Percentiles rank a stretch among this genome's conserved stretches.
phyloP scores from a whole-genome alignment of 53 echinoderm and acorn worm genomes.

The Temnopleurus reevesii region DNA sequence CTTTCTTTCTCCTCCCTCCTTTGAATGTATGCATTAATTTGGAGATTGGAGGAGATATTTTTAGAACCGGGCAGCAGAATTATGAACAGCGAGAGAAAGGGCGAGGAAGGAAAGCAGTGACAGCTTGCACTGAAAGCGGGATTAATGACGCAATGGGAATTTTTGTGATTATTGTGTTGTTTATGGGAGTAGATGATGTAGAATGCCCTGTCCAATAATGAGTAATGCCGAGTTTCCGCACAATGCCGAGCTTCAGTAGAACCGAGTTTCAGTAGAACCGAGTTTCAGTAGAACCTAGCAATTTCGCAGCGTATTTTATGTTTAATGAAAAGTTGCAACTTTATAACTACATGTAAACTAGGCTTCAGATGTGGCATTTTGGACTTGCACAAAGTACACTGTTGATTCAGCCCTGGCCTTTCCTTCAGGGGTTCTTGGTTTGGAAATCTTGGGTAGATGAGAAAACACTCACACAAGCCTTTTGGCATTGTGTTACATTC shows the following conservation, averaged over 20 bases:
- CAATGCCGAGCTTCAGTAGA: too few species aligned
- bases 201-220: too few species aligned
- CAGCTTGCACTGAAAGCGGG: background rate
- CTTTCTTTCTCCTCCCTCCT: background rate
- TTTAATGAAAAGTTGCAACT: too few species aligned
- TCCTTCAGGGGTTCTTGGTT: background rate
- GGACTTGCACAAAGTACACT: too few species aligned
- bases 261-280: too few species aligned
- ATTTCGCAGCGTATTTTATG: too few species aligned
- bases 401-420: constrained; percentile 24
- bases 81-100: background rate
- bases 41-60: background rate
- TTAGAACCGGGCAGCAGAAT: constrained; percentile 1
- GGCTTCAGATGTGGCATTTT: too few species aligned
- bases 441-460: constrained; percentile 25
- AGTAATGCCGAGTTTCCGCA: too few species aligned
- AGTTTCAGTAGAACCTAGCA: too few species aligned
- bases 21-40: constrained; percentile 6
- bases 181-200: background rate
- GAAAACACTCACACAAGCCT: constrained; percentile 6
- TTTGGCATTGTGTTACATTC: constrained; percentile 4
- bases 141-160: background rate
- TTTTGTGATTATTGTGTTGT: background rate
- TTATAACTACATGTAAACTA: too few species aligned
- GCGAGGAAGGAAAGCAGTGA: background rate